These are phyloP conservation scores for Trichogramma evanescens DNA, from an alignment of 2,888 invertebrate genomes.

Conservation along the genomic window DNA sequence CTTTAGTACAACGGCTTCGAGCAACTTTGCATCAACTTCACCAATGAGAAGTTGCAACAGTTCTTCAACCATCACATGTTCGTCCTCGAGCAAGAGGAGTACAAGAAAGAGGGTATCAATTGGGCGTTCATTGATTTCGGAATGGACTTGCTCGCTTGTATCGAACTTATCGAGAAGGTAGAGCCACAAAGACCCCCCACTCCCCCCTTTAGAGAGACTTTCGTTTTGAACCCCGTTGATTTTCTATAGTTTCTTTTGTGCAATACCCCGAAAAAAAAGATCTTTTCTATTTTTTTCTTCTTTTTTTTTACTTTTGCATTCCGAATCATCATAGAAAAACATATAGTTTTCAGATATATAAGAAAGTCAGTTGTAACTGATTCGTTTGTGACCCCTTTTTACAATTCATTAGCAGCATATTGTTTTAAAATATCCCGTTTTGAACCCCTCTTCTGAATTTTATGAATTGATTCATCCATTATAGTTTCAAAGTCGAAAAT, in stretches of 20 bases:
- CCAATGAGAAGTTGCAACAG: constrained; percentile 98
- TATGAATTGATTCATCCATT: too few relatives aligned
- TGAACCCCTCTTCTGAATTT: too few relatives aligned
- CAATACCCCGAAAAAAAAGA: background rate
- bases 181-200: constrained; percentile 5
- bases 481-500: too few relatives aligned
- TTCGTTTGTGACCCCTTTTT: too few relatives aligned
- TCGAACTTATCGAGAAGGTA: constrained; percentile 98
- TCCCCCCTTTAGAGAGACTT: background rate
- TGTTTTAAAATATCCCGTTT: too few relatives aligned
- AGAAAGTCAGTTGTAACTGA: too few relatives aligned
- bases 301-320: background rate
- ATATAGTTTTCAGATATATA: background rate
- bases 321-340: background rate
- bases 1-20: constrained; percentile 93
- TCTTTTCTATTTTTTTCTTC: background rate
- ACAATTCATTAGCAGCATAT: too few relatives aligned
- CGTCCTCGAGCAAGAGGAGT: constrained; percentile 98
- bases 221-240: constrained; percentile 1
- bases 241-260: background rate
- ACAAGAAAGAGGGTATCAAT: constrained; percentile 92
- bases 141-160: constrained; percentile 97
- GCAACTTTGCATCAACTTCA: constrained; percentile 99
- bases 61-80: constrained; percentile 99
- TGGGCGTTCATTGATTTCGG: constrained; percentile 99